Conservation (phyloP, 2,113 vertebrate species). For the Etheostoma cragini region DNA sequence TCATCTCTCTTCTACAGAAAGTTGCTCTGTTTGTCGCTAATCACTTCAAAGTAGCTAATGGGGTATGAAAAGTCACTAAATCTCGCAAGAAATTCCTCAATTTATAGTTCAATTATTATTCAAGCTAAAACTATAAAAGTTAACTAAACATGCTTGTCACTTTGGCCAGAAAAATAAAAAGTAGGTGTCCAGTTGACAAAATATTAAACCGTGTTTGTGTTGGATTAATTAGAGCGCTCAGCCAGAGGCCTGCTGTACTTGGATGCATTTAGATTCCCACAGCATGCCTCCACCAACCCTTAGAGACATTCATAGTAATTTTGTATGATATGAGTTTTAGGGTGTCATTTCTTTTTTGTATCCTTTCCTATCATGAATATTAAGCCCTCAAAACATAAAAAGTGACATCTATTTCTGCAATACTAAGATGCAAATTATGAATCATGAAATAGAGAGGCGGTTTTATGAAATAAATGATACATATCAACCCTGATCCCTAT, state of each 20-base stretch:
- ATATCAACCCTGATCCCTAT: conserved; percentile 1
- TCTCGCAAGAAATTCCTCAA: no score
- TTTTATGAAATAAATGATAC: conserved; percentile 25
- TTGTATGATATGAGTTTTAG: conserved; percentile 18
- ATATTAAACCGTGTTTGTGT: conserved; percentile 15
- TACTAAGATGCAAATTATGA: background rate
- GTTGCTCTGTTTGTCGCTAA: no score
- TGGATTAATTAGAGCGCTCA: conserved; percentile 1
- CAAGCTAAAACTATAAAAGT: background rate
- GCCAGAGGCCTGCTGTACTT: conserved; percentile 7
- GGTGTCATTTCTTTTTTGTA: background rate
- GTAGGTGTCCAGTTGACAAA: background rate
- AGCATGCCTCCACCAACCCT: background rate
- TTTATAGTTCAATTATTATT: background rate
- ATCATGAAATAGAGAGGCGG: background rate
- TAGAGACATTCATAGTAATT: background rate
- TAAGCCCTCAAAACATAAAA: conserved; percentile 7
- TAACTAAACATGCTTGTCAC: conserved; percentile 6
- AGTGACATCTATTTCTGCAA: conserved; percentile 22
- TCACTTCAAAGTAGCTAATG: no score
- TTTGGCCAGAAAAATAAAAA: conserved; percentile 14
- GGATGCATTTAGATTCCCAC: conserved; percentile 21
- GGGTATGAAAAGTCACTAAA: no score
- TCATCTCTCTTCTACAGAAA: no score
- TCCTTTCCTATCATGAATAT: conserved; percentile 1